Evolutionary conservation across 2,888 invertebrate species (phyloP), one percentile per base, ranked within the genome.

Genomic region (Torymus auratus): DNA sequence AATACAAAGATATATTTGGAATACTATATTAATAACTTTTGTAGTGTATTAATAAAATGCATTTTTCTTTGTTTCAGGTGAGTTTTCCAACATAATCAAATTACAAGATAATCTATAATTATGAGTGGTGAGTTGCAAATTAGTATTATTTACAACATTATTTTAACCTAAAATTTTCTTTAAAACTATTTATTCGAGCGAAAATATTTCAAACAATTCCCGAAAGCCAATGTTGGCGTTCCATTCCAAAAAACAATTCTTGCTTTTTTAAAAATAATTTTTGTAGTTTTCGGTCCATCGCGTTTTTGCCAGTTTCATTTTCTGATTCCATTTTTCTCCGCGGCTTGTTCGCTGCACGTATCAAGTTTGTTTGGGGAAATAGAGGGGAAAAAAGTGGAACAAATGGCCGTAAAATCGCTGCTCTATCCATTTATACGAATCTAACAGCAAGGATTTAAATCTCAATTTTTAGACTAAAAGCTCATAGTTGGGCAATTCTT

Each of bases 371-470:
- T 64, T 64, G 28, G 10, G n/a, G 41, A 64, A 64, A 41, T 28
- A 41, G 41, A 41, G 41, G 5, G 7, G 7, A 41, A 7, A 41
- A 41, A n/a, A n/a, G 2, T 7, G 41, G 41, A 64, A 41, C 41
- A 64, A 28, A 41, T 41, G 64, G 12, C 41, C 64, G 41, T 64
- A 64, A 64, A 64, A 64, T 64, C 64, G 64, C 10, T 41, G n/a
- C 41, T 64, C 64, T 64, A 64, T 64, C 64, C 41, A 64, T 41
- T 64, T 64, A 41, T 64, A n/a, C 64, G 64, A 41, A 64, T 28
- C 61, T 15, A 23, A 4, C 23, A 14, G 5, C 10, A n/a, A n/a
- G n/a, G 11, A 23, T 61, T 61, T 23, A 23, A n/a, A 64, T 64
- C 41, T 64, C 64, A n/a, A n/a, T 5, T 41, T 64, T 64, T 41